Conservation (phyloP, 2,888 invertebrate species). For the Chelonus formosanus region DNA sequence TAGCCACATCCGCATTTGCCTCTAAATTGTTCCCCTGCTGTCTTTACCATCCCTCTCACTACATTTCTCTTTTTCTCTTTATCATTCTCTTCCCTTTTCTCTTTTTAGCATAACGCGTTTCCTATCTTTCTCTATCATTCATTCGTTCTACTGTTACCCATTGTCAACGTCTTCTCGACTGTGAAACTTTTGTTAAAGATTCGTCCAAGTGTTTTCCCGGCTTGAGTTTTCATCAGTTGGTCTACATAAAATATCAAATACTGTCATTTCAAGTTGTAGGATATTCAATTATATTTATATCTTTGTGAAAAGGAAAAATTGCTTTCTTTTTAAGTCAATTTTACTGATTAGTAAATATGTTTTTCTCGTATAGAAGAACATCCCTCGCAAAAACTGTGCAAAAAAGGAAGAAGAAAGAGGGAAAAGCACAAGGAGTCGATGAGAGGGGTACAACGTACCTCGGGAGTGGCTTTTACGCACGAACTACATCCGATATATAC, state of each 20-base stretch:
- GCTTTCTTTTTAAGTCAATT: too few species aligned
- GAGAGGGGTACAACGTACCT: slow-evolving; percentile 43
- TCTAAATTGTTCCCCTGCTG: slow-evolving; percentile 50
- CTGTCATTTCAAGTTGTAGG: neutral
- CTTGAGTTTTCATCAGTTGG: slow-evolving; percentile 13
- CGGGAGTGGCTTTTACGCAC: slow-evolving; percentile 61
- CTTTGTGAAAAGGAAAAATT: too few species aligned
- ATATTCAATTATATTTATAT: too few species aligned
- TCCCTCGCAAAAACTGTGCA: slow-evolving; percentile 9
- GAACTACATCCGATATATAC: slow-evolving; percentile 56
- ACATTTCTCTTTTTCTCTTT: slow-evolving; percentile 24
- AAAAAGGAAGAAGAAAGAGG: slow-evolving; percentile 30
- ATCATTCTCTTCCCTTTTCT: slow-evolving; percentile 19
- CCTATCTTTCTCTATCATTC: slow-evolving; percentile 9
- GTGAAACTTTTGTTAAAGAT: slow-evolving; percentile 57
- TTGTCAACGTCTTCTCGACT: slow-evolving; percentile 55
- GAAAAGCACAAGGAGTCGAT: slow-evolving; percentile 38
- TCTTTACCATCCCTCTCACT: slow-evolving; percentile 26
- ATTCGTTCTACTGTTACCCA: slow-evolving; percentile 40
- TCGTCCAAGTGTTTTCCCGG: slow-evolving; percentile 52
- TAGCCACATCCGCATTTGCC: slow-evolving; percentile 57
- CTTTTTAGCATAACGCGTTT: neutral
- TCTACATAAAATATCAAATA: slow-evolving; percentile 18
- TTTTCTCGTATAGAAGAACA: slow-evolving; percentile 14
- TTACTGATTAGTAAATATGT: too few species aligned